These are phyloP conservation scores for Poeciliopsis paucimaculata DNA, from an alignment of 2,797 vertebrate genomes.

Conservation along the genomic window DNA sequence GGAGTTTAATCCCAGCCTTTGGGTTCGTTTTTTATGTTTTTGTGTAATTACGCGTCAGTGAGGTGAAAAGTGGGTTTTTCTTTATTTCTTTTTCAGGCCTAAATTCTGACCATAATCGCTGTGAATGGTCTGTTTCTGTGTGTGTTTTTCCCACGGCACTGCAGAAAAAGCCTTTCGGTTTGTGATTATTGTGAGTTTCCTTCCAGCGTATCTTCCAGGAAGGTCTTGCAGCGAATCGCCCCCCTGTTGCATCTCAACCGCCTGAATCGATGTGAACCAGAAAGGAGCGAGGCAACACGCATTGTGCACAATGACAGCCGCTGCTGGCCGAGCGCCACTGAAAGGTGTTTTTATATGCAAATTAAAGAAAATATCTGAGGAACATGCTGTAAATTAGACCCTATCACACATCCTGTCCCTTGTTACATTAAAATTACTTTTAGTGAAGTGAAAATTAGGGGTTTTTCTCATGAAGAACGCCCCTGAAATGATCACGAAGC, in stretches of 20 bases:
- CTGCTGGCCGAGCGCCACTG: neutral
- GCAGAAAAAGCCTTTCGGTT: conserved; percentile 4
- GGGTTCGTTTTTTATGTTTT: neutral
- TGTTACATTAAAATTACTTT: neutral
- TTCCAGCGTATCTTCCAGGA: conserved; percentile 2
- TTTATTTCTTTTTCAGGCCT: neutral
- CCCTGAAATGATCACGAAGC: neutral
- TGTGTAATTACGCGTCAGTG: neutral
- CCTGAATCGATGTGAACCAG: conserved; percentile 3
- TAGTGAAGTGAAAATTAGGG: neutral
- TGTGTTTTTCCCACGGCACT: neutral
- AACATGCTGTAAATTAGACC: neutral
- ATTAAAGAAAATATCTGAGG: neutral
- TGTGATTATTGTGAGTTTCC: neutral
- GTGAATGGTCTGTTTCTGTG: conserved; percentile 4
- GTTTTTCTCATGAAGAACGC: neutral
- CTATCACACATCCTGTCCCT: neutral
- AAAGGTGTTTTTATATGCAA: neutral
- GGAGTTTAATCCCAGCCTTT: neutral
- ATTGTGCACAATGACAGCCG: neutral
- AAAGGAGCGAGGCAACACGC: conserved; percentile 1
- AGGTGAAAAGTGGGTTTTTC: neutral
- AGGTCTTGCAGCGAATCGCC: conserved; percentile 14
- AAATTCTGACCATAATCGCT: neutral
- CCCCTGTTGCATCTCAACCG: conserved; percentile 1